Percentiles rank a stretch among this genome's conserved stretches.
phyloP scores from a whole-genome alignment of 2,888 invertebrate species.

The Cataglyphis altisquamis region DNA sequence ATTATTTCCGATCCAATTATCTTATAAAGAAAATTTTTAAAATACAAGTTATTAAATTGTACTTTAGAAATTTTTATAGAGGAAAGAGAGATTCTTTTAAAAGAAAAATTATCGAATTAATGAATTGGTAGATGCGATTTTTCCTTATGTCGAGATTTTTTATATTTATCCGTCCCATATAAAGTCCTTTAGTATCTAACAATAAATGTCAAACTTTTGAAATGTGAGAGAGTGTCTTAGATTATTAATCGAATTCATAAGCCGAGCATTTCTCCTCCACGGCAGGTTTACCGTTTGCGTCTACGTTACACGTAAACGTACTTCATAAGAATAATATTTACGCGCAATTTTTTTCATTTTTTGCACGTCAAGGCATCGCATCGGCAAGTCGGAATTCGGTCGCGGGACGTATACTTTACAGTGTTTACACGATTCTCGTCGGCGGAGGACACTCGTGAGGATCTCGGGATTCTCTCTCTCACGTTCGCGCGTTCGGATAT shows the following conservation, averaged over 20 bases:
- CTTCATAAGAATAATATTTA: conserved; percentile 33
- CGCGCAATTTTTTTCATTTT: conserved; percentile 39
- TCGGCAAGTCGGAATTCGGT: neutral
- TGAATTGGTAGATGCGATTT: neutral
- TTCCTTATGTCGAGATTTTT: neutral
- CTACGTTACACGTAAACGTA: neutral
- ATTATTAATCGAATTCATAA: neutral
- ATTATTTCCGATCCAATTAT: conserved; percentile 5
- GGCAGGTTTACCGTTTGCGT: neutral
- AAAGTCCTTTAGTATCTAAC: neutral
- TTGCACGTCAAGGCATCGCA: neutral
- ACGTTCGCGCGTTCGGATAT: neutral
- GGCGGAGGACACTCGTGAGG: neutral
- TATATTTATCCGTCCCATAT: neutral
- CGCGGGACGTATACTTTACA: neutral
- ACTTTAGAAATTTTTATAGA: neutral
- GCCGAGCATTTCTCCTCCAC: neutral
- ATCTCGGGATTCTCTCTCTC: conserved; percentile 5
- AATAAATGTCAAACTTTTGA: neutral
- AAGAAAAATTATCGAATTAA: neutral
- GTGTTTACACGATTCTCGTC: neutral
- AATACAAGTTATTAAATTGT: neutral
- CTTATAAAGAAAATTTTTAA: neutral
- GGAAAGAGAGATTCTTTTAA: neutral
- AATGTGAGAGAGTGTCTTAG: conserved; percentile 7